Evolutionary conservation across 2,113 vertebrate species (phyloP).

Genomic region (Hyla sarda): DNA sequence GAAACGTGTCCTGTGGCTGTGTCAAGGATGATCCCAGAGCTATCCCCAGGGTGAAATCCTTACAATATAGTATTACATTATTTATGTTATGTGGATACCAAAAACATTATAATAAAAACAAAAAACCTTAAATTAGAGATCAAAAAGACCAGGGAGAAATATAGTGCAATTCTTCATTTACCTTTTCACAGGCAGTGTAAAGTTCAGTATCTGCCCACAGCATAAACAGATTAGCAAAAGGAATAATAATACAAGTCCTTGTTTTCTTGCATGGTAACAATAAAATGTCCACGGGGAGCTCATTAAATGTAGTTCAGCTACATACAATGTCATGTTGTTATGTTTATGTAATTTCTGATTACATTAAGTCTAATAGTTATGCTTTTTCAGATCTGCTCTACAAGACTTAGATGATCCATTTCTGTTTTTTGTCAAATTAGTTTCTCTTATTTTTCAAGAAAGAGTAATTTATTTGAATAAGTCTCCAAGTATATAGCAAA

Average conservation of each 20-base stretch:
- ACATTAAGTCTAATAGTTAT: background rate
- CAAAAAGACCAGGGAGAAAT: background rate
- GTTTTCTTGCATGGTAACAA: background rate
- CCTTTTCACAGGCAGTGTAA: background rate
- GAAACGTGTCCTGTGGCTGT: no score
- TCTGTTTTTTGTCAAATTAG: background rate
- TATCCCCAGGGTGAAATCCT: no score
- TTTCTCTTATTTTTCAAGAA: background rate
- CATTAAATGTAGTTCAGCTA: conserved; percentile 44
- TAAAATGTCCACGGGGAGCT: conserved; percentile 32
- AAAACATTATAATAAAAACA: no score
- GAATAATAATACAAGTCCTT: conserved; percentile 4
- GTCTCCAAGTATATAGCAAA: background rate
- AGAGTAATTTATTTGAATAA: background rate
- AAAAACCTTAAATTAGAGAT: no score
- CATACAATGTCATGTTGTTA: conserved; percentile 45
- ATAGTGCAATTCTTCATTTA: background rate
- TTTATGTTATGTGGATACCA: no score
- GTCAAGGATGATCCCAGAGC: no score
- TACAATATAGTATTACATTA: no score
- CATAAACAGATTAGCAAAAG: conserved; percentile 48
- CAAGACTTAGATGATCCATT: background rate
- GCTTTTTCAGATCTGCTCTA: background rate
- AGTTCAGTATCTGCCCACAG: conserved; percentile 23
- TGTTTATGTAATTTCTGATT: background rate